phyloP scores from a whole-genome alignment of 2,888 invertebrate species.

The Scaptomyza flava region DNA sequence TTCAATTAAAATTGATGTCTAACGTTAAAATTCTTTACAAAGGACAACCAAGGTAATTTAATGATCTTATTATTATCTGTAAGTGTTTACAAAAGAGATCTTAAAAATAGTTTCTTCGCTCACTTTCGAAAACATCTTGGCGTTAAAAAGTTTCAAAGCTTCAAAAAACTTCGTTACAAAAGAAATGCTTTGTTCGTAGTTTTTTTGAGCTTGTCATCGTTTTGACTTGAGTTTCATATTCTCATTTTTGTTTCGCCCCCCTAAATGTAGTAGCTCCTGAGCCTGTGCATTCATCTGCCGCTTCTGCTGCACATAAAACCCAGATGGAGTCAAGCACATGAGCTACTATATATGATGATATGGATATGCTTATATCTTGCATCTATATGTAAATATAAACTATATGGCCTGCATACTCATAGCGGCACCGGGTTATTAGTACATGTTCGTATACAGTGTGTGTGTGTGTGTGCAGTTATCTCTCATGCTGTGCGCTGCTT shows the following conservation, averaged over 20 bases:
- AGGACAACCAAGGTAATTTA: no score
- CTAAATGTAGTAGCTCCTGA: neutral
- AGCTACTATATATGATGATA: constrained; percentile 50
- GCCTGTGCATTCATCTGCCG: constrained; percentile 2
- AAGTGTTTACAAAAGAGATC: no score
- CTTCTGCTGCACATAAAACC: constrained; percentile 53
- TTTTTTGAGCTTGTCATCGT: neutral
- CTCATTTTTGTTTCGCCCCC: neutral
- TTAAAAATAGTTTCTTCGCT: neutral
- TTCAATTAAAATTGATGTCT: no score
- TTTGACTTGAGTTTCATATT: neutral
- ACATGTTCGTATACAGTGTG: neutral
- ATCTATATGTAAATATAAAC: constrained; percentile 13
- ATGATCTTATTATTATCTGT: no score
- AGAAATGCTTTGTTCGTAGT: neutral
- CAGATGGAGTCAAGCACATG: constrained; percentile 61
- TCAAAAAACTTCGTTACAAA: neutral
- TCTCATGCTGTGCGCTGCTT: constrained; percentile 26
- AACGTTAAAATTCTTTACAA: no score
- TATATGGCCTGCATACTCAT: constrained; percentile 8
- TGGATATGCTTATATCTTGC: constrained; percentile 1
- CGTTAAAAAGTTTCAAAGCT: neutral
- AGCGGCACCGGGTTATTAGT: constrained; percentile 24
- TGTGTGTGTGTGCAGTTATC: constrained; percentile 1
- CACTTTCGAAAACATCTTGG: neutral